Base-by-base conservation (phyloP, 2,797 vertebrate genomes). In the Dallia pectoralis region DNA sequence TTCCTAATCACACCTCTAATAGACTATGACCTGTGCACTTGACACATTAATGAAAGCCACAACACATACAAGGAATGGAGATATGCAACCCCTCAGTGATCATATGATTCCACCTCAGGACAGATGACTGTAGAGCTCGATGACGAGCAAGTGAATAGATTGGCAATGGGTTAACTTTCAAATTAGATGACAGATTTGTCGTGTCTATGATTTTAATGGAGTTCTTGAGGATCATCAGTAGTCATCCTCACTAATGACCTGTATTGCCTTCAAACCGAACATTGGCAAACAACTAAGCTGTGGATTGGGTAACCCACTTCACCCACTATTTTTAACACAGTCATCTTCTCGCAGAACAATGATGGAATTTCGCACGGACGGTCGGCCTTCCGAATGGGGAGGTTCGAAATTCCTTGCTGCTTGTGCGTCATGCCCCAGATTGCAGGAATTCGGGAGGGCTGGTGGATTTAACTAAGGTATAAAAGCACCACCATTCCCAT, bases 391-490 rank as follows among this genome's bases (percentile, higher is more conserved):
- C 79, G 79, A 84, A 75, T 86, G 85, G 84, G 80, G 70, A 87
- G 91, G 86, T 84, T 84, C 88, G 70, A 92, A 87, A 94, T 94
- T 93, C 93, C 90, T 88, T 16, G 65, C 69, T 15, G 62, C 74
- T 59, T 62, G 18, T 48, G 40, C 15, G 59, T 61, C 67, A 53
- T 70, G 53, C 18, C 32, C 69, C 19, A 25, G n/a, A 49, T 14
- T n/a, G 53, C 25, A 9, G 22, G 4, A 11, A 19, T 59, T 72
- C 78, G 85, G 77, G 77, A 71, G 85, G 82, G 84, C 84, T 74
- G 65, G 62, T 36, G 1, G 29, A 14, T 32, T 63, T 61, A n/a
- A 36, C 16, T n/a, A 59, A 11, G 44, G 47, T 85, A 82, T 93
- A 93, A 92, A 91, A 91, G 86, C 76, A 76, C 64, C 73, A 48